phyloP scores from a whole-genome alignment of 1,140 invertebrate species.

The Diabrotica virgifera region DNA sequence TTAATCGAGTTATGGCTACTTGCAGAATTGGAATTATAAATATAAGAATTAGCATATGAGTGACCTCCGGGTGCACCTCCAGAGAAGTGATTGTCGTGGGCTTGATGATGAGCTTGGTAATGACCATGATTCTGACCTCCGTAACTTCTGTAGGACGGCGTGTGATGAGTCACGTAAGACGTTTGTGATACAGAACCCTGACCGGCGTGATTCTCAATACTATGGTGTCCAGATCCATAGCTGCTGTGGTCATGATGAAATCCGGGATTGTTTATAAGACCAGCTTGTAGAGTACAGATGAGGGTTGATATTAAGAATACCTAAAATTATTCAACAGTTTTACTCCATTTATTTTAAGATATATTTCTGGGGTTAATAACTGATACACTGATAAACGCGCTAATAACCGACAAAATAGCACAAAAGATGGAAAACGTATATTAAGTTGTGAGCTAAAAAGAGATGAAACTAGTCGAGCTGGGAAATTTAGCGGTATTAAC shows the following conservation, averaged over 20 bases:
- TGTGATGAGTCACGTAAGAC: constrained; percentile 1
- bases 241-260: neutral
- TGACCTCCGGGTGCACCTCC: neutral
- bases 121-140: neutral
- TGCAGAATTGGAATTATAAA: neutral
- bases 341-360: too few species aligned
- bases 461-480: too few species aligned
- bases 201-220: neutral
- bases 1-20: neutral
- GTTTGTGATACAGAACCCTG: neutral
- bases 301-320: neutral
- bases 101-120: too few species aligned
- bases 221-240: neutral
- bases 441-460: too few species aligned
- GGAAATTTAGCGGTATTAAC: too few species aligned
- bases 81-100: too few species aligned
- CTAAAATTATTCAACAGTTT: neutral
- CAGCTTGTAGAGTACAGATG: neutral
- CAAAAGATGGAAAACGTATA: too few species aligned
- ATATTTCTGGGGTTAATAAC: too few species aligned
- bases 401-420: too few species aligned
- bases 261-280: constrained; percentile 1
- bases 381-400: too few species aligned
- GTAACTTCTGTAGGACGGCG: neutral
- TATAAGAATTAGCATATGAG: constrained; percentile 1